phyloP scores from a whole-genome alignment of 2,888 invertebrate species.

The Andrena trimmerana region DNA sequence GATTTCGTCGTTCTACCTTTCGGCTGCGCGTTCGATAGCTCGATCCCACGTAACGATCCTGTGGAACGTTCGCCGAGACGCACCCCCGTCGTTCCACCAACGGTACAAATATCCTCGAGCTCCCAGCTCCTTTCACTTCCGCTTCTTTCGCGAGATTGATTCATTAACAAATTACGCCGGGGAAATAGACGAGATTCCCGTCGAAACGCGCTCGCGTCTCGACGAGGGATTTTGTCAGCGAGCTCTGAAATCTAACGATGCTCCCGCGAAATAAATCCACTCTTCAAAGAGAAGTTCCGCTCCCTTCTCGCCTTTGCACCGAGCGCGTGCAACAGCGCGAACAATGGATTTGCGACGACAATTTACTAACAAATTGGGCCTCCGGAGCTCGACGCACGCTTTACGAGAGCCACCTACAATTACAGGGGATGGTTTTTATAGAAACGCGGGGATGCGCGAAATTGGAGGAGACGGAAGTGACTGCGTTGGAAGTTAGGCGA shows the following conservation, averaged over 20 bases:
- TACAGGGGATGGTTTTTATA: not conserved
- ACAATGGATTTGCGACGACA: not conserved
- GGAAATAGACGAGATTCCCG: not conserved
- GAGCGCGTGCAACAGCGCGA: not conserved
- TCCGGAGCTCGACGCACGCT: not conserved
- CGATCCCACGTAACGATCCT: constrained; percentile 27
- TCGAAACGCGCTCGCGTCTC: not conserved
- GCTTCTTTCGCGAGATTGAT: not conserved
- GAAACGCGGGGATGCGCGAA: not conserved
- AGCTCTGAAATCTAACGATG: not conserved
- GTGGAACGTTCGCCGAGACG: constrained; percentile 2
- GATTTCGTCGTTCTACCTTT: constrained; percentile 65
- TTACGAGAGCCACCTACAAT: not conserved
- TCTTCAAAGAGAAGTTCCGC: not conserved
- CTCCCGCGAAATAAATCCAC: not conserved
- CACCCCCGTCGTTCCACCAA: not conserved
- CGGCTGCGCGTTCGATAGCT: constrained; percentile 32
- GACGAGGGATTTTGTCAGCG: not conserved
- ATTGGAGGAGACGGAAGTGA: not conserved
- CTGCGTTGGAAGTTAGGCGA: not conserved
- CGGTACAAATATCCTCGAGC: not conserved
- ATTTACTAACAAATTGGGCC: not conserved
- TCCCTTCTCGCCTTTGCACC: not conserved
- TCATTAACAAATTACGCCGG: constrained; percentile 10
- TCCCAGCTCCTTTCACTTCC: not conserved